These are phyloP conservation scores for Loris lydekkerianus DNA, from an alignment of 2,797 vertebrate species.

Conservation along the genomic window DNA sequence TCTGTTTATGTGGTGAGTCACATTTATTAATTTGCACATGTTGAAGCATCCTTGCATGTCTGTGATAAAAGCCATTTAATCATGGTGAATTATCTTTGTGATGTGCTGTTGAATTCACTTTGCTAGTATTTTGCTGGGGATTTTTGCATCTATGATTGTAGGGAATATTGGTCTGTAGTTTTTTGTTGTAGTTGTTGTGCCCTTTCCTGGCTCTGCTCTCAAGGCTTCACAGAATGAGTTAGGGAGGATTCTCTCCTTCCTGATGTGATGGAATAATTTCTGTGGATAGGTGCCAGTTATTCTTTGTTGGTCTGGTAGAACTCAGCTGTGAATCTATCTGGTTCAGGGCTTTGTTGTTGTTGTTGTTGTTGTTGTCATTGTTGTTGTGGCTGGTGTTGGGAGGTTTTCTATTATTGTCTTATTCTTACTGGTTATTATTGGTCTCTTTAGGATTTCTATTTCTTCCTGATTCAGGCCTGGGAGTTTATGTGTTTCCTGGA, in stretches of 20 bases:
- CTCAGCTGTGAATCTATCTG: neutral
- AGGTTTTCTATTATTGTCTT: neutral
- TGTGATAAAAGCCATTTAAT: too few species aligned
- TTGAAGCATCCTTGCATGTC: too few species aligned
- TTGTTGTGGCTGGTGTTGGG: neutral
- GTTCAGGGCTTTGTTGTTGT: neutral
- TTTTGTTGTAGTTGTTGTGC: neutral
- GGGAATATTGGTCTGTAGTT: neutral
- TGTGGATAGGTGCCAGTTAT: neutral
- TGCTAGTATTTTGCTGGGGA: neutral
- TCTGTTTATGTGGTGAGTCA: too few species aligned
- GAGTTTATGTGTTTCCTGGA: neutral
- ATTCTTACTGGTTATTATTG: neutral
- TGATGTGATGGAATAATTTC: neutral
- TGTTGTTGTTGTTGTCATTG: neutral
- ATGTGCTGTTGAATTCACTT: too few species aligned
- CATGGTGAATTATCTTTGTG: too few species aligned
- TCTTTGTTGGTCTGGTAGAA: neutral
- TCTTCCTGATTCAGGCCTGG: neutral
- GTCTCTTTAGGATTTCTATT: neutral
- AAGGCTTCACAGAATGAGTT: neutral
- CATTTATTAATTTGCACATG: too few species aligned
- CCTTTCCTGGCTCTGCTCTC: neutral
- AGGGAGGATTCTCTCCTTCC: neutral
- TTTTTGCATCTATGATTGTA: neutral